These are phyloP conservation scores for Xestoiulus laeticollis DNA, from an alignment of 2,888 invertebrate genomes.

Conservation along the genomic window DNA sequence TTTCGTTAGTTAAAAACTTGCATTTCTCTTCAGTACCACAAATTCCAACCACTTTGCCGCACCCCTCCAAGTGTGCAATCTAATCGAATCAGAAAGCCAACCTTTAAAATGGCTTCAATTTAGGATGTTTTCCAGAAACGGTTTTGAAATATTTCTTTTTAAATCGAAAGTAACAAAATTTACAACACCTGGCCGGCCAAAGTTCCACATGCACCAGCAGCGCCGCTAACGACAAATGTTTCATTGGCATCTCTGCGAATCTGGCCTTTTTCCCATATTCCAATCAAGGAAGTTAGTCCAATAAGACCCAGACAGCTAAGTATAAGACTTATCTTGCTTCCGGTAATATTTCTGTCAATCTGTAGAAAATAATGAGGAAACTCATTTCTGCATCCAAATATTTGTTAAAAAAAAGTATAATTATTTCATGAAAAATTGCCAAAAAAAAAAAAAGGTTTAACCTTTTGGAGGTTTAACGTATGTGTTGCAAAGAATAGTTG, in stretches of 20 bases:
- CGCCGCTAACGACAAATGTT: constrained; percentile 64
- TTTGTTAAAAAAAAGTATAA: too few relatives aligned
- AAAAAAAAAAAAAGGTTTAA: constrained; percentile 50
- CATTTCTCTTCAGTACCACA: constrained; percentile 64
- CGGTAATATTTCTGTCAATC: constrained; percentile 57
- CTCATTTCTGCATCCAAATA: too few relatives aligned
- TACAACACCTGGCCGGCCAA: constrained; percentile 63
- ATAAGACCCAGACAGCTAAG: constrained; percentile 61
- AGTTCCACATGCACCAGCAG: constrained; percentile 64
- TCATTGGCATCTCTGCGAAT: constrained; percentile 61
- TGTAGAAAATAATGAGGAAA: constrained; percentile 49
- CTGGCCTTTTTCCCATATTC: constrained; percentile 62
- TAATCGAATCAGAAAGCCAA: not conserved
- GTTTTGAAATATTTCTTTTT: too few relatives aligned
- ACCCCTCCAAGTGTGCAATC: constrained; percentile 52
- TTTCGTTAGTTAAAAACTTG: constrained; percentile 59
- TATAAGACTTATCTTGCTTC: constrained; percentile 58
- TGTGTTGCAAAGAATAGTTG: constrained; percentile 57
- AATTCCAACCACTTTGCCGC: constrained; percentile 62
- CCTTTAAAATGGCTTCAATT: not conserved
- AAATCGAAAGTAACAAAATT: too few relatives aligned
- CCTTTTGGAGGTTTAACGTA: constrained; percentile 54
- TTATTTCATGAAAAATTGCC: too few relatives aligned
- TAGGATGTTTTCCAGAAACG: too few relatives aligned
- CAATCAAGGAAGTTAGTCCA: constrained; percentile 63